Evolutionary conservation across 2,113 vertebrate genomes (phyloP).

Genomic region (Nerophis ophidion): DNA sequence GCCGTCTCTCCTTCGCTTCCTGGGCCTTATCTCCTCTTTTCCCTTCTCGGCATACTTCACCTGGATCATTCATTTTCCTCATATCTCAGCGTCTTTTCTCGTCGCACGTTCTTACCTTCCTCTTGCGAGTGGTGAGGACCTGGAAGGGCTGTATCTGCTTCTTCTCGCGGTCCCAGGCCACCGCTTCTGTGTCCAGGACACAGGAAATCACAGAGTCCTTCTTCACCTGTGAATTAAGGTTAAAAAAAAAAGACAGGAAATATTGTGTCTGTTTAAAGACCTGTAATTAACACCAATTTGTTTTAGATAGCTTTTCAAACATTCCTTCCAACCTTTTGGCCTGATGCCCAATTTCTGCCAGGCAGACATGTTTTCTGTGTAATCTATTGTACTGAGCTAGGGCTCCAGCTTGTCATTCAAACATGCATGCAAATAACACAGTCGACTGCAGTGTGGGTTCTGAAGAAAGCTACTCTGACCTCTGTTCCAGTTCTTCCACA

Average conservation of each 20-base stretch:
- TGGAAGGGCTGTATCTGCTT: slow-evolving; percentile 89
- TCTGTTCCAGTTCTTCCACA: no score
- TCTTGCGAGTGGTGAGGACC: slow-evolving; percentile 84
- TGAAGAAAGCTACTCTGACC: no score
- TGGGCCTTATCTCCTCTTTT: slow-evolving; percentile 14
- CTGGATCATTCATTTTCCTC: neutral
- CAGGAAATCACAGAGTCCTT: slow-evolving; percentile 75
- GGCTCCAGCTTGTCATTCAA: no score
- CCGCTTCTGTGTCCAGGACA: slow-evolving; percentile 82
- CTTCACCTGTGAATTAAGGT: slow-evolving; percentile 68
- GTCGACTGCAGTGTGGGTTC: no score
- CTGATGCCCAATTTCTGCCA: slow-evolving; percentile 14
- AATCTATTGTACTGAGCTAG: no score
- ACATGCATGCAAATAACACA: no score
- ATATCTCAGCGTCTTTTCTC: no score
- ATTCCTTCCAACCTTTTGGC: slow-evolving; percentile 17
- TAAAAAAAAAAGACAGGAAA: neutral
- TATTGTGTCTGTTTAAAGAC: slow-evolving; percentile 12
- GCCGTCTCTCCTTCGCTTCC: slow-evolving; percentile 17
- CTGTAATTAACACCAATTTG: slow-evolving; percentile 30
- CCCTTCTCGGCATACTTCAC: slow-evolving; percentile 20
- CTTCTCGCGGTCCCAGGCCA: slow-evolving; percentile 85
- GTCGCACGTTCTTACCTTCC: slow-evolving; percentile 72
- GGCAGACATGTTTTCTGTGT: neutral
- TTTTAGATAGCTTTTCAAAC: neutral